phyloP scores from a whole-genome alignment of 2,797 vertebrate species.

The Hippopotamyrus pictus region DNA sequence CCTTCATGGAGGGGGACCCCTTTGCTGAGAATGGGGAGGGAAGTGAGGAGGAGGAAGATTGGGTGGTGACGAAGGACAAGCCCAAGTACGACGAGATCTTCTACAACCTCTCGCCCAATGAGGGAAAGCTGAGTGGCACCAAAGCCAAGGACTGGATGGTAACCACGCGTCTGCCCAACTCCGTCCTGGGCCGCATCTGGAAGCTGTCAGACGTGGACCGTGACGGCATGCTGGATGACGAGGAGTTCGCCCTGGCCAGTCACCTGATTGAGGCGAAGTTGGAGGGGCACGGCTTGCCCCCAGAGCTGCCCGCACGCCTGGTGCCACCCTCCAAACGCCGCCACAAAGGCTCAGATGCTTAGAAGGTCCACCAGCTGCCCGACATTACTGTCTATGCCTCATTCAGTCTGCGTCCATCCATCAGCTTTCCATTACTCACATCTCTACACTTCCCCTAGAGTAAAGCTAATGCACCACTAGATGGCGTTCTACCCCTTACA shows the following conservation, averaged over 20 bases:
- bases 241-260: constrained; percentile 87
- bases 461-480: not conserved
- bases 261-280: constrained; percentile 90
- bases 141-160: constrained; percentile 93
- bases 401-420: not conserved
- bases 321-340: constrained; percentile 86
- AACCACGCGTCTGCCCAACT: constrained; percentile 84
- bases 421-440: not conserved
- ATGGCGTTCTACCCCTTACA: not conserved
- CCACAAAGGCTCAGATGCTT: constrained; percentile 82
- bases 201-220: constrained; percentile 88
- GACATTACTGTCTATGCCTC: not conserved
- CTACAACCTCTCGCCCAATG: constrained; percentile 80
- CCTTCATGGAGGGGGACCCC: constrained; percentile 72
- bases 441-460: not conserved
- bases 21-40: constrained; percentile 57
- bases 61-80: constrained; percentile 92
- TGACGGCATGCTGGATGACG: constrained; percentile 87
- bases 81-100: constrained; percentile 94
- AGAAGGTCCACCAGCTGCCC: constrained; percentile 36
- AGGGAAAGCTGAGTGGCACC: constrained; percentile 84
- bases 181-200: constrained; percentile 87
- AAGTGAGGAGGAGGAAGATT: constrained; percentile 62
- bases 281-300: constrained; percentile 82
- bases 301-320: constrained; percentile 75